These are phyloP conservation scores for Pseudomyrmex dendroicus DNA, from an alignment of 1,140 invertebrate species.

Conservation along the genomic window DNA sequence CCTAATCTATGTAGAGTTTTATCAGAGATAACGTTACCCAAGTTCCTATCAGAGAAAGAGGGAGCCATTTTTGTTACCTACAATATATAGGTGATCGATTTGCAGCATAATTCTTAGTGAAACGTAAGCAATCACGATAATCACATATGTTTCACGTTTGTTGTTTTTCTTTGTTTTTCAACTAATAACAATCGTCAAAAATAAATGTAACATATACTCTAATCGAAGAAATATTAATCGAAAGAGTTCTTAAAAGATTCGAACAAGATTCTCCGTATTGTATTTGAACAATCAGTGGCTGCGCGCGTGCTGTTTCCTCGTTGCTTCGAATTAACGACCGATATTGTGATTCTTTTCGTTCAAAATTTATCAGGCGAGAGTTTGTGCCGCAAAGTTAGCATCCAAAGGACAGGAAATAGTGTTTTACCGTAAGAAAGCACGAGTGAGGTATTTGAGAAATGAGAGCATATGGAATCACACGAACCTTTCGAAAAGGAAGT, in stretches of 20 bases:
- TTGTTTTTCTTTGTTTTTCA: too few species aligned
- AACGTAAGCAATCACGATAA: slow-evolving; percentile 32
- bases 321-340: too few species aligned
- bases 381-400: background rate
- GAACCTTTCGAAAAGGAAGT: background rate
- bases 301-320: too few species aligned
- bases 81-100: slow-evolving; percentile 84
- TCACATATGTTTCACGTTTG: too few species aligned
- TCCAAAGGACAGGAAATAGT: background rate
- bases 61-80: slow-evolving; percentile 83
- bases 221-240: too few species aligned
- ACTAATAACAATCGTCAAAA: too few species aligned
- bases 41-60: slow-evolving; percentile 80
- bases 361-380: background rate
- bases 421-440: background rate
- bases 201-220: too few species aligned
- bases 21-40: slow-evolving; percentile 83
- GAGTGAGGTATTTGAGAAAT: background rate
- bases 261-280: too few species aligned
- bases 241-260: too few species aligned
- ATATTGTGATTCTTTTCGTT: too few species aligned
- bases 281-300: too few species aligned
- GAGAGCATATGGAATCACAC: background rate
- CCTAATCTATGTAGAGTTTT: slow-evolving; percentile 81
- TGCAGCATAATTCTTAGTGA: slow-evolving; percentile 79